phyloP scores from a whole-genome alignment of 2,888 invertebrate genomes.

The Anarsia innoxiella region DNA sequence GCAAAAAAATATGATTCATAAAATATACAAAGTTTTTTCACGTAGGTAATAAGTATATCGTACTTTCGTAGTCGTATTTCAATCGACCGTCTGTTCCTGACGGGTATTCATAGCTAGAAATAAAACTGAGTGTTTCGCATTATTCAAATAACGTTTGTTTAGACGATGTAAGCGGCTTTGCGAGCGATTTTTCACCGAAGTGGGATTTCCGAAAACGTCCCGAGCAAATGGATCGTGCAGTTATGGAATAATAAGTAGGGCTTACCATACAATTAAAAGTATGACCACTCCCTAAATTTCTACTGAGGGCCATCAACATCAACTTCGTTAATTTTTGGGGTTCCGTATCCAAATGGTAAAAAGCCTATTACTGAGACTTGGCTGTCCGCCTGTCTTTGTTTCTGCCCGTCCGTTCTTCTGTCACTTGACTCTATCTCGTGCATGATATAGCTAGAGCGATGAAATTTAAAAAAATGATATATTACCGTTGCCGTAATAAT shows the following conservation, averaged over 20 bases:
- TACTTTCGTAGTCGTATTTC: slow-evolving; percentile 4
- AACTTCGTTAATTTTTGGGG: slow-evolving; percentile 51
- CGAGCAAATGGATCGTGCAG: slow-evolving; percentile 35
- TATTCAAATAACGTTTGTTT: slow-evolving; percentile 11
- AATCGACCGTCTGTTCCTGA: slow-evolving; percentile 4
- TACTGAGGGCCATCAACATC: no score
- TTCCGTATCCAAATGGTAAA: no score
- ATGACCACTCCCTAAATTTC: slow-evolving; percentile 23
- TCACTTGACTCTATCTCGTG: no score
- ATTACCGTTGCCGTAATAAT: no score
- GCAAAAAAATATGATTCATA: no score
- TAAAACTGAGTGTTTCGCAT: slow-evolving; percentile 11
- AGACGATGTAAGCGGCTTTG: slow-evolving; percentile 24
- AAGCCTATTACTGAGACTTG: no score
- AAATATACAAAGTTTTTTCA: no score
- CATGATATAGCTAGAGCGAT: no score
- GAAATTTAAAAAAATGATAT: no score
- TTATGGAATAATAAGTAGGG: slow-evolving; percentile 54
- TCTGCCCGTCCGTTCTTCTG: no score
- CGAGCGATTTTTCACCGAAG: slow-evolving; percentile 27
- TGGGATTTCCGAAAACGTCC: slow-evolving; percentile 20
- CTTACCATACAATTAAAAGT: slow-evolving; percentile 52
- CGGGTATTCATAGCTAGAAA: slow-evolving; percentile 8
- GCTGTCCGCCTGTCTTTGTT: no score
- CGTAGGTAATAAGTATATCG: no score